Base-by-base conservation (phyloP, 1,140 invertebrate genomes). In the Bombus soroeensis region DNA sequence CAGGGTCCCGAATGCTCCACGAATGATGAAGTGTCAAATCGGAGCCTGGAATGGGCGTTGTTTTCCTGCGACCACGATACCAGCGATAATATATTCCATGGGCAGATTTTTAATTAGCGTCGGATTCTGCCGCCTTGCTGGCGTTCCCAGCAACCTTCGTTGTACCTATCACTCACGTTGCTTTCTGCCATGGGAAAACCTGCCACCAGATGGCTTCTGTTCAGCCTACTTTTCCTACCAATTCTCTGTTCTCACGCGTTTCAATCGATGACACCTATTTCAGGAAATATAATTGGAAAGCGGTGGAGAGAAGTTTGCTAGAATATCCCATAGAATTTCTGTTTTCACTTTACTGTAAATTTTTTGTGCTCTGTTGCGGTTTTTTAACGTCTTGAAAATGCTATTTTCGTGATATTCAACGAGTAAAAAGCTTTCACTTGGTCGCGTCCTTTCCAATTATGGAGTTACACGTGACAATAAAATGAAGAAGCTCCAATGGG, bases 21-120 rank as follows among this genome's bases (percentile, higher is more conserved):
- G 90, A 93, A 94, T 95, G 94, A 95, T 94, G 94, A 95, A 95
- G 94, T 94, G 94, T 95, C 94, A 95, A 95, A 95, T 94, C 94
- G 94, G 34, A 25, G 88, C 62, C 41, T 90, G 87, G 89, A 89
- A 92, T 93, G 93, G 94, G 94, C 94, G 94, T 92, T 91, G 89
- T 88, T 92, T 92, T 92, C 90, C 90, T 28, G 78, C 41, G 71
- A 74, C 39, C 66, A 47, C 28, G 28, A 53, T 57, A 80, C 66
- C 76, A 66, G 37, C 80, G 76, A 59, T 87, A 88, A 86, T 91
- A 81, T 90, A 92, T 91, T 90, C 92, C 88, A 39, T 62, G 82
- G 88, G 85, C 89, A 89, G 88, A 93, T 94, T 94, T 83, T 94
- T 94, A 94, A 94, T 94, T 94, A 94, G 91, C 90, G 87, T 79